Percentiles rank a stretch among this genome's conserved stretches.
phyloP scores from a whole-genome alignment of 2,888 invertebrate genomes.

The Chesias legatella region DNA sequence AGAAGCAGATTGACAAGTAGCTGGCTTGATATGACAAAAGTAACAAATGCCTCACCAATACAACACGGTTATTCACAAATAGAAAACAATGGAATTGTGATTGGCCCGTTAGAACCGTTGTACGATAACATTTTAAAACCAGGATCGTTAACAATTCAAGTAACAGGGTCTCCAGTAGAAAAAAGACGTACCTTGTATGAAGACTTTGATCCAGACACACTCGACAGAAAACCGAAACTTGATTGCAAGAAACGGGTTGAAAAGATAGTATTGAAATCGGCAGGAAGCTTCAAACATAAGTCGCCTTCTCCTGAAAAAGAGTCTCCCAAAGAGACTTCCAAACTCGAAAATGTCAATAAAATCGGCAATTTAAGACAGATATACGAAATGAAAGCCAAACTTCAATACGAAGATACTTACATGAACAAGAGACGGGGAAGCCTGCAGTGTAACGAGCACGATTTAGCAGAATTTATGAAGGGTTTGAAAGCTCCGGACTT shows the following conservation, averaged over 20 bases:
- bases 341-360: conserved; percentile 72
- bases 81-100: conserved; percentile 83
- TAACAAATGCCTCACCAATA: conserved; percentile 36
- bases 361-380: conserved; percentile 89
- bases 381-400: conserved; percentile 85
- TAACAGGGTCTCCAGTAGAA: conserved; percentile 86
- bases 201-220: conserved; percentile 91
- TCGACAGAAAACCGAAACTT: conserved; percentile 86
- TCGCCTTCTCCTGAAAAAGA: conserved; percentile 50
- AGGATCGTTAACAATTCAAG: conserved; percentile 90
- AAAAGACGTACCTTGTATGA: conserved; percentile 84
- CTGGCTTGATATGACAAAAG: conserved; percentile 64
- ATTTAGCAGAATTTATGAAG: conserved; percentile 52
- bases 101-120: conserved; percentile 78
- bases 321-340: conserved; percentile 39
- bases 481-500: conserved; percentile 57
- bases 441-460: conserved; percentile 54
- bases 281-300: conserved; percentile 86
- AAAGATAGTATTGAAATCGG: conserved; percentile 82
- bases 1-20: conserved; percentile 60
- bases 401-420: conserved; percentile 49
- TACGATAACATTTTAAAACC: conserved; percentile 82
- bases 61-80: conserved; percentile 52
- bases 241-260: conserved; percentile 66
- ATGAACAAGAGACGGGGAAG: conserved; percentile 63